phyloP scores from a whole-genome alignment of 2,797 vertebrate genomes.

The Hydrolagus colliei region DNA sequence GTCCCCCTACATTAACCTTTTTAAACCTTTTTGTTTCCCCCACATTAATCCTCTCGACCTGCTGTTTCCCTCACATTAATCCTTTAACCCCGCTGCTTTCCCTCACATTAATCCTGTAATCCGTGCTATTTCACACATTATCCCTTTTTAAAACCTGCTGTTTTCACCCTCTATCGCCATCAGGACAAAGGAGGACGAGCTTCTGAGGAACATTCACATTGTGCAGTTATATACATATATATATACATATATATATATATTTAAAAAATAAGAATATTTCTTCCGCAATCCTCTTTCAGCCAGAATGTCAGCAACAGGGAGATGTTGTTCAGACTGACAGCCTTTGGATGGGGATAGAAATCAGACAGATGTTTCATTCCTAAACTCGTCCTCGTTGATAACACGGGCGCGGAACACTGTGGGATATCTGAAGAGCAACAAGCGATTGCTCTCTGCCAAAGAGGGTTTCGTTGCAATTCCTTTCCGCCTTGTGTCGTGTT shows the following conservation, averaged over 20 bases:
- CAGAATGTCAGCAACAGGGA: not conserved
- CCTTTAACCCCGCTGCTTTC: slow-evolving; percentile 6
- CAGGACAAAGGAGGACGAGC: not conserved
- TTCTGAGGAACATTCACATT: not conserved
- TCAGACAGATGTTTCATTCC: too few species aligned
- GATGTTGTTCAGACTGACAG: not conserved
- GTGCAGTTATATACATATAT: not conserved
- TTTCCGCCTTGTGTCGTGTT: too few species aligned
- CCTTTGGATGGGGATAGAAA: not conserved
- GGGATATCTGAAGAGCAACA: too few species aligned
- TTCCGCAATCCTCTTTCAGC: not conserved
- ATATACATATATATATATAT: not conserved
- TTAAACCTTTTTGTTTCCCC: slow-evolving; percentile 12
- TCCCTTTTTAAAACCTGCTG: slow-evolving; percentile 9
- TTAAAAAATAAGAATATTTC: not conserved
- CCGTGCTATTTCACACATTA: slow-evolving; percentile 23
- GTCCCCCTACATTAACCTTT: not conserved
- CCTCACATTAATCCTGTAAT: slow-evolving; percentile 16
- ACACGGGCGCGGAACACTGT: too few species aligned
- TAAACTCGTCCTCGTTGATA: too few species aligned
- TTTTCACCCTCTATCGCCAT: not conserved
- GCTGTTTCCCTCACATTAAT: slow-evolving; percentile 8
- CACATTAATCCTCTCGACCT: not conserved
- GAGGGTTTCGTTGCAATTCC: too few species aligned
- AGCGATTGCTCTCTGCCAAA: too few species aligned